phyloP scores from a whole-genome alignment of 2,113 vertebrate species.

The Indicator indicator region DNA sequence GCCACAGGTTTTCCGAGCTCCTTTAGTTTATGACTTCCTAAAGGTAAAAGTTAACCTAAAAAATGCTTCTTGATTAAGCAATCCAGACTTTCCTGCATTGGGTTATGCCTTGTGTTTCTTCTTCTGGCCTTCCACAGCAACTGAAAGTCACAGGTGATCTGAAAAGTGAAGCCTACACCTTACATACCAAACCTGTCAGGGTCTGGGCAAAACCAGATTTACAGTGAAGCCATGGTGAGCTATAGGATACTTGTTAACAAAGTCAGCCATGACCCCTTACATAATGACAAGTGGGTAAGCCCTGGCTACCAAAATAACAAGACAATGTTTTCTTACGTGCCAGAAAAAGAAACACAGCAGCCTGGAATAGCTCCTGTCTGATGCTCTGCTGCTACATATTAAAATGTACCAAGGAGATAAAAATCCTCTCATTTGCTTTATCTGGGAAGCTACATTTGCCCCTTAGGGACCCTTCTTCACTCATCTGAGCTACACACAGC shows the following conservation, averaged over 20 bases:
- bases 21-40: not conserved
- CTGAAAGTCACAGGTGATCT: not conserved
- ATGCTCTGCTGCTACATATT: slow-evolving; percentile 39
- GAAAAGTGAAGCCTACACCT: not conserved
- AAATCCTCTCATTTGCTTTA: slow-evolving; percentile 21
- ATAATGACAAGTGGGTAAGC: not conserved
- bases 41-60: not conserved
- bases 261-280: not conserved
- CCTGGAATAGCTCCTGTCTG: slow-evolving; percentile 39
- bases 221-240: not conserved
- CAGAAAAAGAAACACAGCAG: slow-evolving; percentile 14
- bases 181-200: not conserved
- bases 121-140: not conserved
- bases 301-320: not conserved
- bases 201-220: not conserved
- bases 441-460: slow-evolving; percentile 12
- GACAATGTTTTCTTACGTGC: not conserved
- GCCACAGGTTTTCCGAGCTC: not conserved
- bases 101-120: not conserved
- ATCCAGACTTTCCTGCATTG: not conserved
- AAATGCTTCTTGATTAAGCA: not conserved
- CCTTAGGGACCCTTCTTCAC: not conserved
- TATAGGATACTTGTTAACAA: not conserved
- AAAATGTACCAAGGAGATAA: slow-evolving; percentile 13
- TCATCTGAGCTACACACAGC: not conserved